phyloP scores from a whole-genome alignment of 1,140 invertebrate species.

The Dendrolimus kikuchii region DNA sequence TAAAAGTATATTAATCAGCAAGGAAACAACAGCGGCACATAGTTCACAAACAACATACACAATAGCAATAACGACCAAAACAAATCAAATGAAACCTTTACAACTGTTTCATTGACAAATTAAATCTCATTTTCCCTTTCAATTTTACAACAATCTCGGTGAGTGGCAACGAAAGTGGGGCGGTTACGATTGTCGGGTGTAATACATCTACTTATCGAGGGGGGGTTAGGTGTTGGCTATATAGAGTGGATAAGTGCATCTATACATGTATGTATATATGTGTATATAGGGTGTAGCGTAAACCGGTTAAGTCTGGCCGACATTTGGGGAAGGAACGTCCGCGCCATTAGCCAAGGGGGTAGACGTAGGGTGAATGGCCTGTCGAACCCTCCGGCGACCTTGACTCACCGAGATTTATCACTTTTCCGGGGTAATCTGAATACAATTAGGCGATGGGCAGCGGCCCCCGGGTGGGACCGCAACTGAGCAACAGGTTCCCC shows the following conservation, averaged over 20 bases:
- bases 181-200: conserved; percentile 14
- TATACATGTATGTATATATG: conserved; percentile 8
- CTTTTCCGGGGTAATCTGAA: conserved; percentile 62
- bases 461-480: conserved; percentile 20
- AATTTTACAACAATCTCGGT: conserved; percentile 19
- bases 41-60: neutral
- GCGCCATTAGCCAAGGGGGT: conserved; percentile 52
- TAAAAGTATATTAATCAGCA: no score
- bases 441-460: conserved; percentile 57
- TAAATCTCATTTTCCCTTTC: conserved; percentile 19
- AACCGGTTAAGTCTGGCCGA: conserved; percentile 20
- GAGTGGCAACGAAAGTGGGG: conserved; percentile 12
- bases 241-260: no score
- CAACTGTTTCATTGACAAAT: conserved; percentile 20
- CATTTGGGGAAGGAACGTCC: conserved; percentile 49
- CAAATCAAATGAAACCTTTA: conserved; percentile 15
- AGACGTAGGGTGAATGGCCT: conserved; percentile 53
- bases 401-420: conserved; percentile 64
- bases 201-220: conserved; percentile 19
- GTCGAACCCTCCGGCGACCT: conserved; percentile 62
- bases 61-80: conserved; percentile 11
- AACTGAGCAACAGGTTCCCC: conserved; percentile 34
- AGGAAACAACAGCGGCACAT: no score
- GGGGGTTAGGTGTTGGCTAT: conserved; percentile 6
- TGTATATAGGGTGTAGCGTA: conserved; percentile 19